Conservation (phyloP, 1,140 invertebrate genomes). For the Drosophila hydei region DNA sequence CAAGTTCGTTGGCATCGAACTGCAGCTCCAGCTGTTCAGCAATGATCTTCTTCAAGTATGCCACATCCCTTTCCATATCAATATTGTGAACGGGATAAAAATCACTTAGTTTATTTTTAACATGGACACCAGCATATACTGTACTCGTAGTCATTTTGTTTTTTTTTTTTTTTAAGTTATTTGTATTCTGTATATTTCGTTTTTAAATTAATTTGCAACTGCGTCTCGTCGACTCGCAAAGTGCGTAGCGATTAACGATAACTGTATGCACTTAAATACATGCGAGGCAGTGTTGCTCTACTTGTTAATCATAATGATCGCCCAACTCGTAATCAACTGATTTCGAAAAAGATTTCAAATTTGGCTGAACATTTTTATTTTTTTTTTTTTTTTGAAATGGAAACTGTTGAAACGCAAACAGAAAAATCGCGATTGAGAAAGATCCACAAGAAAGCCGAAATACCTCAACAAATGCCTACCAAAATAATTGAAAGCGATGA, state of each 20-base stretch:
- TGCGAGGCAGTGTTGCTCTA: slow-evolving; percentile 22
- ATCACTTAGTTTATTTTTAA: slow-evolving; percentile 73
- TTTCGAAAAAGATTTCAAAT: slow-evolving; percentile 19
- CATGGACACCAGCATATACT: slow-evolving; percentile 65
- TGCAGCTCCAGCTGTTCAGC: slow-evolving; percentile 66
- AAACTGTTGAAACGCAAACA: slow-evolving; percentile 22
- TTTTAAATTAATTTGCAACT: slow-evolving; percentile 18
- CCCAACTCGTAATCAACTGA: background rate
- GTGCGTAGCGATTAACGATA: slow-evolving; percentile 32
- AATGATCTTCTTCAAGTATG: slow-evolving; percentile 66
- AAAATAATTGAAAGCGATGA: background rate
- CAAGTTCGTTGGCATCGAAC: slow-evolving; percentile 68
- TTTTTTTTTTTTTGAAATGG: slow-evolving; percentile 12
- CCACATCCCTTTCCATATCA: slow-evolving; percentile 67
- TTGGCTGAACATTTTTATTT: background rate
- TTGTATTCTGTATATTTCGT: slow-evolving; percentile 31
- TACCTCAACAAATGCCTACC: background rate
- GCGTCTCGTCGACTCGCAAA: slow-evolving; percentile 16
- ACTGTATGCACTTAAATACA: background rate
- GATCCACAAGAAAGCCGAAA: too few relatives aligned
- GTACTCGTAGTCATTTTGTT: slow-evolving; percentile 46
- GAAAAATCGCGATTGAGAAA: background rate
- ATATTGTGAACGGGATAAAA: slow-evolving; percentile 71
- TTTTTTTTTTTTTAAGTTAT: background rate
- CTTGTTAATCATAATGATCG: slow-evolving; percentile 1